These are phyloP conservation scores for Chrysogorgia sp. DNA, from an alignment of 92 coral and sea anemone species.

Conservation along the genomic window DNA sequence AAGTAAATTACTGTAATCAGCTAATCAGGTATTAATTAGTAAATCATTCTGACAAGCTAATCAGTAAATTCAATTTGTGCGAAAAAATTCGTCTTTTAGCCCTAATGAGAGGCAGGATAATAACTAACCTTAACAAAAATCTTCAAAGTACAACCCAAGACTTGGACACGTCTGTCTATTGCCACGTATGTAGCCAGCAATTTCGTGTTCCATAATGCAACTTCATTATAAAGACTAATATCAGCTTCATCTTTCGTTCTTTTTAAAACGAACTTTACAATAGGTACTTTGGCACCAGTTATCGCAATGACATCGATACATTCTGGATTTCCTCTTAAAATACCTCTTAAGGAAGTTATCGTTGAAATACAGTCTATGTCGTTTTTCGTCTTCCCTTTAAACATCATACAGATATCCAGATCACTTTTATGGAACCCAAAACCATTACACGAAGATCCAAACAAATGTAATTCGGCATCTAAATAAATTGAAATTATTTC, in stretches of 20 bases:
- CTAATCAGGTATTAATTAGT: background rate
- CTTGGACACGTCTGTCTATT: constrained; percentile 78
- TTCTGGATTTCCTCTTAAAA: constrained; percentile 73
- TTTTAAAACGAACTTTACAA: constrained; percentile 87
- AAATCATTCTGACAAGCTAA: background rate
- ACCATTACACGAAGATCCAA: constrained; percentile 96
- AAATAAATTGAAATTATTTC: background rate
- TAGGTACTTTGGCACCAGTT: constrained; percentile 98
- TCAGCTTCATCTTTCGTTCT: constrained; percentile 83
- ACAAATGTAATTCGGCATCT: constrained; percentile 79
- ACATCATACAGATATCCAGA: constrained; percentile 93
- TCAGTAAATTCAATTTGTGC: background rate
- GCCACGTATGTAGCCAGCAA: constrained; percentile 76
- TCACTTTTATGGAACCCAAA: constrained; percentile 87
- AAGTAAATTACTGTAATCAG: background rate
- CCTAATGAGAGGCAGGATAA: too few species aligned
- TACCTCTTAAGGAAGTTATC: constrained; percentile 66
- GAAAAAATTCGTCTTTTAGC: background rate
- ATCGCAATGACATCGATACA: constrained; percentile 75
- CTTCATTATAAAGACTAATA: constrained; percentile 87
- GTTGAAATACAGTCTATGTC: constrained; percentile 70
- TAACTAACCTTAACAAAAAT: constrained; percentile 86
- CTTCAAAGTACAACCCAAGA: constrained; percentile 86
- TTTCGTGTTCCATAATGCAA: constrained; percentile 87
- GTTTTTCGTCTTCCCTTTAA: constrained; percentile 64